phyloP scores from a whole-genome alignment of 1,140 invertebrate species.

The Aphidius ervi region DNA sequence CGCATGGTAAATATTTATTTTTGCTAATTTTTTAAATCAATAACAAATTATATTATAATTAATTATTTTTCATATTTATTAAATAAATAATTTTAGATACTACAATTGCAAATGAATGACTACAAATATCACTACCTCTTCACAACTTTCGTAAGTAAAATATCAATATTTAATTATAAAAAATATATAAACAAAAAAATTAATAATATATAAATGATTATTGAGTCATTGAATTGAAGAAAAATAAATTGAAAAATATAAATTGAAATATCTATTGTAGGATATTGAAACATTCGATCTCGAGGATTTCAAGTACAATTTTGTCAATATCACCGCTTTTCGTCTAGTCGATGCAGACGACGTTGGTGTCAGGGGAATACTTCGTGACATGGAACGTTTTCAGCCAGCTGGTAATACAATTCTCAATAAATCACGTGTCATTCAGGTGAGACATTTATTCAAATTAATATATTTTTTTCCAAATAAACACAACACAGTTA shows the following conservation, averaged over 20 bases:
- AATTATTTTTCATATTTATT: slow-evolving; percentile 3
- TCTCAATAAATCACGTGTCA: slow-evolving; percentile 57
- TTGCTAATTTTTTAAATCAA: background rate
- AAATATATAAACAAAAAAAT: slow-evolving; percentile 6
- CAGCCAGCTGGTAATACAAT: slow-evolving; percentile 55
- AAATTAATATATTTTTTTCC: background rate
- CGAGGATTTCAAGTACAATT: slow-evolving; percentile 64
- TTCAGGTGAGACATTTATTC: slow-evolving; percentile 48
- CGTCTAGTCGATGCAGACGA: slow-evolving; percentile 60
- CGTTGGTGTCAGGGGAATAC: slow-evolving; percentile 52
- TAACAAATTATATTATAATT: slow-evolving; percentile 3
- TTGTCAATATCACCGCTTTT: slow-evolving; percentile 65
- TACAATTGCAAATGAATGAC: slow-evolving; percentile 66
- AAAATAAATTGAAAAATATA: slow-evolving; percentile 10
- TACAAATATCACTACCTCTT: slow-evolving; percentile 70
- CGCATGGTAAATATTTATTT: slow-evolving; percentile 51
- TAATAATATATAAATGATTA: slow-evolving; percentile 11
- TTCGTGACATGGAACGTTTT: slow-evolving; percentile 65
- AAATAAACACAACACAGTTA: background rate
- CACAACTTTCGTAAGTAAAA: slow-evolving; percentile 64
- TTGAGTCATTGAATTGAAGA: background rate
- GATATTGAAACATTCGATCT: slow-evolving; percentile 63
- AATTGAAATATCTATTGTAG: slow-evolving; percentile 35
- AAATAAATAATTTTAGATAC: slow-evolving; percentile 50
- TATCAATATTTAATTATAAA: background rate